Base-by-base conservation (phyloP, 2,888 invertebrate genomes). In the Laspeyria flexula region DNA sequence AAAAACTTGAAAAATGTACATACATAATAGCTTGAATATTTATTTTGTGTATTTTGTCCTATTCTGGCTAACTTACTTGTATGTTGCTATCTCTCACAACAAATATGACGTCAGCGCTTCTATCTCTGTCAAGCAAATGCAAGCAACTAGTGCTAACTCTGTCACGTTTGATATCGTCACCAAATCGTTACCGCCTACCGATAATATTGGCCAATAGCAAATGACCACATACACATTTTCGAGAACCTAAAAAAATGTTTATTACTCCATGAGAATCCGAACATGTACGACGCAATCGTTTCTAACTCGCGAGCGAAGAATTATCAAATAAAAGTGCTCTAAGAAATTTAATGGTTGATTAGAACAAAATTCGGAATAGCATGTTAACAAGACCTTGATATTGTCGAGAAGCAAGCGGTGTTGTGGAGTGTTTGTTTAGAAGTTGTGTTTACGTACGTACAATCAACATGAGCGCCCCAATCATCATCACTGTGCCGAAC, bases 401-500 rank as follows among this genome's bases (percentile, higher is more conserved):
- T 38, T 39, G 58, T 53, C 31, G 56, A 44, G 55, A 50, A 47
- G 50, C 43, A 68, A 70, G 71, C 69, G 77, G 82, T 77, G 79
- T 74, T 62, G 77, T 72, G 73, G 71, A 71, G 65, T 69, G 71
- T 73, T 76, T 74, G 53, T 73, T 70, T 77, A 68, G 65, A 62
- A 72, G 57, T 70, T 74, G 75, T 74, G 58, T 71, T 64, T 75
- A 69, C 48, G 57, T 75, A 69, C 48, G 57, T 61, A 76, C 38
- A 74, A 57, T 64, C 70, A 61, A 81, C 59, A 93, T 93, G 92
- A 93, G 88, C 81, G 83, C 88, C 67, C 92, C 92, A 55, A 92
- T 93, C 55, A 90, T 92, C 66, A 92, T 93, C 77, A 90, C 92
- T 55, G 88, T 93, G 60, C 92, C 92, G 31, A 91, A 89, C 72